Evolutionary conservation across 2,113 vertebrate species (phyloP).

Genomic region (Opisthocomus hoazin): DNA sequence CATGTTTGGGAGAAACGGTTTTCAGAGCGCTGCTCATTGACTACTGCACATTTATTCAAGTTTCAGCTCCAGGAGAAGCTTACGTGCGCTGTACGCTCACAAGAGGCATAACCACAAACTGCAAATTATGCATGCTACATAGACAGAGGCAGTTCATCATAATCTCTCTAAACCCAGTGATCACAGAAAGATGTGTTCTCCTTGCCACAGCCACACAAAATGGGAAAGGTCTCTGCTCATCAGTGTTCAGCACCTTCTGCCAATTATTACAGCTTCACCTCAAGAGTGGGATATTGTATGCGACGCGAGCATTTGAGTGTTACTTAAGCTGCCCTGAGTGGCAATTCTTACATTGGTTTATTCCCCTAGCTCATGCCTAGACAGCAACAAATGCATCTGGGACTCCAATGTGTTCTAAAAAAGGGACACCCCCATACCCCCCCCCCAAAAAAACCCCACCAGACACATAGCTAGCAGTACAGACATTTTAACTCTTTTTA

Average conservation of each 20-base stretch:
- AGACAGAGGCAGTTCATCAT: neutral
- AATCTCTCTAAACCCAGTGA: neutral
- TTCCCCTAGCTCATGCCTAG: neutral
- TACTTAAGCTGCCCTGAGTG: neutral
- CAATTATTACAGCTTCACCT: neutral
- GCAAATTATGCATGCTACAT: neutral
- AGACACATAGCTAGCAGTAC: neutral
- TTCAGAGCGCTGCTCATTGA: neutral
- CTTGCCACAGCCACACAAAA: neutral
- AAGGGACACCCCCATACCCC: no score
- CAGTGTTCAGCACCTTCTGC: neutral
- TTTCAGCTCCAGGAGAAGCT: neutral
- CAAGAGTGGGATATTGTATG: neutral
- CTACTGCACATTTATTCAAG: neutral
- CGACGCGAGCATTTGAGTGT: neutral
- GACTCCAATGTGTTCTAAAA: neutral
- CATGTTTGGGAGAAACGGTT: neutral
- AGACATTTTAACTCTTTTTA: neutral
- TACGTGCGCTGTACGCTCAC: accelerated
- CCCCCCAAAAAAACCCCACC: no score
- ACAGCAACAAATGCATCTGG: neutral
- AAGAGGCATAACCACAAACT: neutral
- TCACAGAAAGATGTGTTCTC: neutral
- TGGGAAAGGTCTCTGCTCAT: neutral
- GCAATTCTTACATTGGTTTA: neutral